Evolutionary conservation across 1,140 invertebrate genomes (phyloP).

Genomic region (Amphibalanus amphitrite): DNA sequence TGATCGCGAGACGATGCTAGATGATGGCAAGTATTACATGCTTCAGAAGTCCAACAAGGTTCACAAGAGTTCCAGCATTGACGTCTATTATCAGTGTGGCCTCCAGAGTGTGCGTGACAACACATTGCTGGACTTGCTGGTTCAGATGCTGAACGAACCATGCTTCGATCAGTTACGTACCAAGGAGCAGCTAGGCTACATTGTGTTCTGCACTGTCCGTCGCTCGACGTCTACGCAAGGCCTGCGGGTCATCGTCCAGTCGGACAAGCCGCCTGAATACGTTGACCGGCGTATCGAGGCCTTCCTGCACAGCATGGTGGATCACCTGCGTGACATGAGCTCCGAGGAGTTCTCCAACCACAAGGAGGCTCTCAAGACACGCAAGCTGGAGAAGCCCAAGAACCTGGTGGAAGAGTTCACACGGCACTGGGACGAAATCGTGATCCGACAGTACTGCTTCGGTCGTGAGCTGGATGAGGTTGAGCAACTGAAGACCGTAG

Average conservation of each 20-base stretch:
- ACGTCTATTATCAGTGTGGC: constrained; percentile 74
- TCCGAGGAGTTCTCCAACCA: constrained; percentile 70
- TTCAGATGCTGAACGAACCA: constrained; percentile 75
- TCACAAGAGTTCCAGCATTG: constrained; percentile 71
- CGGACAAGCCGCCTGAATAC: constrained; percentile 52
- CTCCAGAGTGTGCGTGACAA: constrained; percentile 58
- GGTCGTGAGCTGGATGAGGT: constrained; percentile 36
- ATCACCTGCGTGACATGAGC: constrained; percentile 48
- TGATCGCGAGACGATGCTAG: constrained; percentile 10
- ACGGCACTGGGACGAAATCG: constrained; percentile 72
- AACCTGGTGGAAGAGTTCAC: constrained; percentile 46
- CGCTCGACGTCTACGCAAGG: constrained; percentile 67
- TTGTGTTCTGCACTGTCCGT: constrained; percentile 75
- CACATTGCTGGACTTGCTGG: constrained; percentile 66
- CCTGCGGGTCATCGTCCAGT: constrained; percentile 74
- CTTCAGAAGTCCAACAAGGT: constrained; percentile 40
- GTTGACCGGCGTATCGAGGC: constrained; percentile 72
- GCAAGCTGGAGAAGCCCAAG: constrained; percentile 79
- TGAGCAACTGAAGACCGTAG: neutral
- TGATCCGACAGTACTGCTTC: constrained; percentile 76
- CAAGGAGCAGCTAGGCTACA: constrained; percentile 82
- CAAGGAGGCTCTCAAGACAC: constrained; percentile 55
- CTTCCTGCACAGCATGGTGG: constrained; percentile 41
- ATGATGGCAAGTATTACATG: constrained; percentile 15
- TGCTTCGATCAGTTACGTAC: constrained; percentile 79